Evolutionary conservation across 2,888 invertebrate genomes (phyloP), one percentile per base, ranked within the genome.

Genomic region (Podotricha telesiphe): DNA sequence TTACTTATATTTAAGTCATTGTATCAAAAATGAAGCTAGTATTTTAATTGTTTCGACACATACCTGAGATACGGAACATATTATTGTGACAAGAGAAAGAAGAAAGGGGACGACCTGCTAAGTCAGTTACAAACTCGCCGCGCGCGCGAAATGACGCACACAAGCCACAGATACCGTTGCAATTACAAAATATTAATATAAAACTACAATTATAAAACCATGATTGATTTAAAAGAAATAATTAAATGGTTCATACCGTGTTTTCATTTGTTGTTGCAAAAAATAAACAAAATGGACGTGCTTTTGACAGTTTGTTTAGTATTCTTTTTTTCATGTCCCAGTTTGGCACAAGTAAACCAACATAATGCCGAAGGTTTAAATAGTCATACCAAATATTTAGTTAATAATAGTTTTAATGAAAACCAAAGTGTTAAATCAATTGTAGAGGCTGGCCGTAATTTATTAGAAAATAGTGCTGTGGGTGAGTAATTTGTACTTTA

Each of bases 241-340:
- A 93, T 93, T 55, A 93, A 89, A 78, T 93, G 93, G 92, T 91
- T 91, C 64, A 88, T 92, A 73, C 91, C 91, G 68, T 91, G 92
- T 79, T 89, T 91, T 73, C 89, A 89, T 75, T 83, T 89, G 66
- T 79, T 91, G 78, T 84, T 84, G 80, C 63, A 74, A 51, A 74
- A 76, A 71, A 78, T 77, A 50, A 72, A 74, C 62, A 86, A 82
- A 82, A 83, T 82, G 78, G 79, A 78, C 63, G 48, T 73, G 19
- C 75, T 75, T 58, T 75, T 86, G 80, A 83, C 76, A 72, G 22
- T 88, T 58, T 85, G 78, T 84, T 83, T 88, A 72, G 84, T 88
- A 83, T 85, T 89, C 79, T 78, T 88, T 85, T 86, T 87, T 80
- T 74, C 77, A 70, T 81, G 82, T 75, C 76, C 83, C 68, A 81